Percentiles rank a stretch among this genome's conserved stretches.
phyloP scores from a whole-genome alignment of 2,797 vertebrate genomes.

The Hozukius guyotensis region DNA sequence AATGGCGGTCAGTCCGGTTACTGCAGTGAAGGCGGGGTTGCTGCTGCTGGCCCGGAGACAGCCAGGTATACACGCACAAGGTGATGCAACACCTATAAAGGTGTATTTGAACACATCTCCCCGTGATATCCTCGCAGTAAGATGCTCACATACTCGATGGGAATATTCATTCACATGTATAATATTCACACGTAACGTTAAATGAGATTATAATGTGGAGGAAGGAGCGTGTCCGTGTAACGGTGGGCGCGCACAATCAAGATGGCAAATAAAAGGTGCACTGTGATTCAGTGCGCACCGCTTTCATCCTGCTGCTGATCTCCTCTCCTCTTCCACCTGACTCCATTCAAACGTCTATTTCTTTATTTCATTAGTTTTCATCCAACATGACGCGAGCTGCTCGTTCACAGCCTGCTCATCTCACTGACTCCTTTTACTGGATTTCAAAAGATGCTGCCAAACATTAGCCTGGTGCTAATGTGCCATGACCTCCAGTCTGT shows the following conservation, averaged over 20 bases:
- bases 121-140: not conserved
- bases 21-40: constrained; percentile 85
- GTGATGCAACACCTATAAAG: constrained; percentile 86
- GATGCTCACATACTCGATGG: fast-evolving
- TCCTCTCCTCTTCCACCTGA: not conserved
- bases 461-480: constrained; percentile 45
- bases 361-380: constrained; percentile 8
- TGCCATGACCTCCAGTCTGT: constrained; percentile 42
- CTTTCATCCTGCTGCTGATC: constrained; percentile 2
- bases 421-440: not conserved
- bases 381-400: not conserved
- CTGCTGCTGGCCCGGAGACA: constrained; percentile 69
- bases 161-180: not conserved
- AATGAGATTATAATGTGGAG: not conserved
- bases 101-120: constrained; percentile 57
- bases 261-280: constrained; percentile 62
- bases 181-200: not conserved
- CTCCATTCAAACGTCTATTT: not conserved
- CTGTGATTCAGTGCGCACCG: constrained; percentile 41
- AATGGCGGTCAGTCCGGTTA: constrained; percentile 84
- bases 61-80: constrained; percentile 82
- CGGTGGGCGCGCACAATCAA: constrained; percentile 46
- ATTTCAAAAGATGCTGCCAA: constrained; percentile 22
- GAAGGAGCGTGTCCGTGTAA: constrained; percentile 26
- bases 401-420: not conserved